Percentiles rank a stretch among this genome's conserved stretches.
phyloP scores from a whole-genome alignment of 2,797 vertebrate genomes.

The Arrhamphus sclerolepis region DNA sequence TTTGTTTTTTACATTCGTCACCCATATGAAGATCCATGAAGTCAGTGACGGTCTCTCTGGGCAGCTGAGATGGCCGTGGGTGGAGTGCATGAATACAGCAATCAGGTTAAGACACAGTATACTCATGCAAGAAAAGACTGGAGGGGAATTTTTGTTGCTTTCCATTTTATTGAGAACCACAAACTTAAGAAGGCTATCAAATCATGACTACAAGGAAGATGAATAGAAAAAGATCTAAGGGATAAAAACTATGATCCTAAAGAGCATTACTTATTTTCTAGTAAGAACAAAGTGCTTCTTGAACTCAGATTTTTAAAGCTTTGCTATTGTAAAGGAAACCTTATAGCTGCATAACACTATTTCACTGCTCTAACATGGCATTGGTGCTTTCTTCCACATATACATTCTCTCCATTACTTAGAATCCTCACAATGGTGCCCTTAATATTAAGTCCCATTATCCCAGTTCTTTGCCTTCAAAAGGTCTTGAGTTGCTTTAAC shows the following conservation, averaged over 20 bases:
- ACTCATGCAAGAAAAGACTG: neutral
- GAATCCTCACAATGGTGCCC: too few species aligned
- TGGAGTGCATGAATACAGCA: too few species aligned
- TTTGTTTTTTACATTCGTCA: too few species aligned
- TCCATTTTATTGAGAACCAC: conserved; percentile 1
- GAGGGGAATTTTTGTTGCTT: neutral
- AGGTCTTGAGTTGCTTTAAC: too few species aligned
- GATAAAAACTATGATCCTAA: conserved; percentile 3
- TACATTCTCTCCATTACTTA: too few species aligned
- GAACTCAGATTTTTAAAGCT: conserved; percentile 11
- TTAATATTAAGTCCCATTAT: too few species aligned
- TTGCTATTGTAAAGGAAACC: neutral
- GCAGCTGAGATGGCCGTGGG: too few species aligned
- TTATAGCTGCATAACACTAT: neutral
- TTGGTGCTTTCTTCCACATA: too few species aligned
- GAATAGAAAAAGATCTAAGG: conserved; percentile 1
- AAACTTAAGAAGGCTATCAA: neutral
- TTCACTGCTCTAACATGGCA: too few species aligned
- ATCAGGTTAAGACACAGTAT: neutral
- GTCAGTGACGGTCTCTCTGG: too few species aligned
- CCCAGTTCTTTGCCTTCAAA: too few species aligned
- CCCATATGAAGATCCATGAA: too few species aligned
- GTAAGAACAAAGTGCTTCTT: conserved; percentile 6
- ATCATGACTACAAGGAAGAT: neutral
- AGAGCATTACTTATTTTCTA: conserved; percentile 8